Percentiles rank a stretch among this genome's conserved stretches.
These are phyloP conservation scores for Botia almorhae DNA, from an alignment of 2,797 vertebrate species.

Conservation along the genomic window DNA sequence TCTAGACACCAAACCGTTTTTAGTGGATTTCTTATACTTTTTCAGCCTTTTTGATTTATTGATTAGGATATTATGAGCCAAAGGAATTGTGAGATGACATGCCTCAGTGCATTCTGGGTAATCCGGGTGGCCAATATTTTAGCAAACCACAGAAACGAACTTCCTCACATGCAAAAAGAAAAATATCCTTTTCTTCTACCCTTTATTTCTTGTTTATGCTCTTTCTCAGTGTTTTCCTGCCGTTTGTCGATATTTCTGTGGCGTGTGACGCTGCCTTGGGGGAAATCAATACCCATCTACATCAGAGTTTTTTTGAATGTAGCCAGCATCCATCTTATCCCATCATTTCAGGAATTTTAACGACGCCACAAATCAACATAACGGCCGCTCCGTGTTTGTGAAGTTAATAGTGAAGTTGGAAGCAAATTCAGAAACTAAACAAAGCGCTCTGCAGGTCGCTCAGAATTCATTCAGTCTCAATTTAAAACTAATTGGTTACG, in stretches of 20 bases:
- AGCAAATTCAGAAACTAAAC: background rate
- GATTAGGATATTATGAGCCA: too few species aligned
- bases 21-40: too few species aligned
- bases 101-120: background rate
- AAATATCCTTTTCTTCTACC: background rate
- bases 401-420: conserved; percentile 9
- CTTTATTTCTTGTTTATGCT: background rate
- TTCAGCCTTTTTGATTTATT: too few species aligned
- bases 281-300: conserved; percentile 58
- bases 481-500: conserved; percentile 47
- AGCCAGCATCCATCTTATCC: conserved; percentile 24
- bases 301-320: conserved; percentile 4
- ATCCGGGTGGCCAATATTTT: background rate
- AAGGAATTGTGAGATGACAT: background rate
- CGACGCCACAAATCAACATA: conserved; percentile 44
- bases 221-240: background rate
- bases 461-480: conserved; percentile 22
- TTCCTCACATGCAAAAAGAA: conserved; percentile 2
- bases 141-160: background rate
- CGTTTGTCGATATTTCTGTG: conserved; percentile 15
- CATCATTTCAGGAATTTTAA: conserved; percentile 31
- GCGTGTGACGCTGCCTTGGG: conserved; percentile 25
- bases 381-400: background rate
- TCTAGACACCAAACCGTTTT: too few species aligned
- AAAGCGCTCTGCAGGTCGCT: background rate